Evolutionary conservation across 2,797 vertebrate species (phyloP).

Genomic region (Pipistrellus pygmaeus): DNA sequence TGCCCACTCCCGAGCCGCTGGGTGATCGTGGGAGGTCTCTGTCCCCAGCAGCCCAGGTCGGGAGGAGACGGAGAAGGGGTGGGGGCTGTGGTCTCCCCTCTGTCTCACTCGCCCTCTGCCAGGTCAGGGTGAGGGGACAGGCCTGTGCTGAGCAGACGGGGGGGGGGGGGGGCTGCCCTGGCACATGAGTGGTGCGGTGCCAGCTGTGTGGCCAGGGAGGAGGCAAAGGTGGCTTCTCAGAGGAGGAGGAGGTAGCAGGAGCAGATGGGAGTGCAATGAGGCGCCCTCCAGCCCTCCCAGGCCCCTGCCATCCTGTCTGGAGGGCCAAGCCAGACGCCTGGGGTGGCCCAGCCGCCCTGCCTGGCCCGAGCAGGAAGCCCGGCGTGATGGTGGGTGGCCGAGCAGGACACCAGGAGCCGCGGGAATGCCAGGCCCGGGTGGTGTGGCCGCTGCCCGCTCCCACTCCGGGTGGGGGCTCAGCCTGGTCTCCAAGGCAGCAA

Average conservation of each 20-base stretch:
- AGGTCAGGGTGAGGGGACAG: background rate
- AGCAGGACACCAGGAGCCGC: background rate
- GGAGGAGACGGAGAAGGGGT: background rate
- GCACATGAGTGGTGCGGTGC: background rate
- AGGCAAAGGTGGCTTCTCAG: background rate
- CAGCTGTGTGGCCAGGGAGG: rapidly evolving
- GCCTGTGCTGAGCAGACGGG: background rate
- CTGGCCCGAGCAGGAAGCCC: background rate
- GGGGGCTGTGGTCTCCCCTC: no score
- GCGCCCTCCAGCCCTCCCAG: background rate
- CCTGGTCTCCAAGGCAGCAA: background rate
- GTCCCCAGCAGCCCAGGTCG: background rate
- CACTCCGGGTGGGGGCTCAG: background rate
- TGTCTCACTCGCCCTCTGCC: no score
- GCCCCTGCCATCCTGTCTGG: background rate
- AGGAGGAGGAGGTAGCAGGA: background rate
- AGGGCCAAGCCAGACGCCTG: background rate
- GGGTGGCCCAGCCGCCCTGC: background rate
- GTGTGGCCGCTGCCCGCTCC: background rate
- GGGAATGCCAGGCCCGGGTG: background rate
- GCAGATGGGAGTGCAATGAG: background rate
- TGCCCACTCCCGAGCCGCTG: background rate
- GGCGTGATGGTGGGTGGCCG: background rate
- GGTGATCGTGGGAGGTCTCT: background rate
- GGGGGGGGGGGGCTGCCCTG: background rate